Evolutionary conservation across 2,113 vertebrate genomes (phyloP).

Genomic region (Haplotaxodon microlepis): DNA sequence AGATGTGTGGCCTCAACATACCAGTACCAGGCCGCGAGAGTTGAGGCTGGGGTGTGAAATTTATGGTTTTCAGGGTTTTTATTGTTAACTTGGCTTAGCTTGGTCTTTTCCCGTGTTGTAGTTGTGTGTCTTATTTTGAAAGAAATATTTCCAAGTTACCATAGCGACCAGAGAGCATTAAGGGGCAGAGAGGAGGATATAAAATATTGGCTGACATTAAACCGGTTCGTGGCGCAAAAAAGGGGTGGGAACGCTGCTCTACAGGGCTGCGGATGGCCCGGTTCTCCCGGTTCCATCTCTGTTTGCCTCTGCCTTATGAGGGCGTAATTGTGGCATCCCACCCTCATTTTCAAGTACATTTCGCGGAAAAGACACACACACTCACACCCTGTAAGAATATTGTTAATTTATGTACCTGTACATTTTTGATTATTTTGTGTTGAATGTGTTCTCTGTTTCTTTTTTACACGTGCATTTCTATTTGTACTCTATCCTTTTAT

Average conservation of each 20-base stretch:
- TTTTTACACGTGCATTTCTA: not conserved
- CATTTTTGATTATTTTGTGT: not conserved
- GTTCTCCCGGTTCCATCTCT: rapidly evolving
- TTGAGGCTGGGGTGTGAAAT: no score
- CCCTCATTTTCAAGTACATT: not conserved
- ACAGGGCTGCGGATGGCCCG: rapidly evolving
- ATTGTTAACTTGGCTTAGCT: no score
- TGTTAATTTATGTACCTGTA: not conserved
- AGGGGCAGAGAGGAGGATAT: not conserved
- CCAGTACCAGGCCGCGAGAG: no score
- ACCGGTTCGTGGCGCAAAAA: rapidly evolving
- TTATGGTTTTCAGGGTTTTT: no score
- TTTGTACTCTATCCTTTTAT: not conserved
- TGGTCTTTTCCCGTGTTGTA: no score
- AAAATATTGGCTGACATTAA: not conserved
- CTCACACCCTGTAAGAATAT: not conserved
- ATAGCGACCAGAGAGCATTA: not conserved
- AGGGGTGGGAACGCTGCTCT: rapidly evolving
- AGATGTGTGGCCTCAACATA: not conserved
- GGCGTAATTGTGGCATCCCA: not conserved
- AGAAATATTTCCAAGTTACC: not conserved
- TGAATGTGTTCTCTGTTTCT: not conserved
- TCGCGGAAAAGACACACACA: rapidly evolving
- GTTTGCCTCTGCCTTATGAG: not conserved
- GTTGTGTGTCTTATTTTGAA: no score